Evolutionary conservation across 2,888 invertebrate genomes (phyloP), one percentile per base, ranked within the genome.

Genomic region (Idaea biselata): DNA sequence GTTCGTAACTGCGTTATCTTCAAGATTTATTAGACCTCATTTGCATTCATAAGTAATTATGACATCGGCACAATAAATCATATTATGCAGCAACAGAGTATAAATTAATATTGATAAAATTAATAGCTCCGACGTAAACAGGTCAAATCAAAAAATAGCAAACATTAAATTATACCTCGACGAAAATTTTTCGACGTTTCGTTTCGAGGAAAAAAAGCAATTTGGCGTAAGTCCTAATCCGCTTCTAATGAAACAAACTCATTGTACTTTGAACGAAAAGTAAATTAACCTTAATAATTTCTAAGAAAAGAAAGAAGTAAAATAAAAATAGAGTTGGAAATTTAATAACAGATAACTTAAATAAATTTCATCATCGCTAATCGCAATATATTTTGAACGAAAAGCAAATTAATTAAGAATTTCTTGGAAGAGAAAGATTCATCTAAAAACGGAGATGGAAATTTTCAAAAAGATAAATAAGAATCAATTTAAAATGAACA

Each of bases 11-110:
- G 58, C 72, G 77, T 78, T 84, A 85, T 86, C 82, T 73, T 56
- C 66, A 71, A 77, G 79, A 81, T 83, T 82, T 84, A 86, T 83
- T 75, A 69, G 71, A 58, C 65, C 73, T 77, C 76, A 81, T 81
- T 82, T 77, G 74, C 77, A 73, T 77, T 65, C 67, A 66, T 76
- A 79, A 83, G 73, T 83, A 80, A 84, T 85, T 78, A 81, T 74
- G 73, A 75, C 74, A 74, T 72, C 63, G 63, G 65, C 64, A 61
- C 60, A 68, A 78, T 79, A 74, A 71, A 72, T 68, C 66, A 63
- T 68, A 44, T 5, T 25, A 25, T 25, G 73, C 74, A 72, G 75
- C 68, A 71, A 69, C 68, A 55, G 63, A 64, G 60, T 61, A 65
- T 59, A 66, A 60, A 63, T 16, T 44, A 5, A 44, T 44, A 16